Evolutionary conservation across 2,888 invertebrate species (phyloP).

Genomic region (Lithodes maja): DNA sequence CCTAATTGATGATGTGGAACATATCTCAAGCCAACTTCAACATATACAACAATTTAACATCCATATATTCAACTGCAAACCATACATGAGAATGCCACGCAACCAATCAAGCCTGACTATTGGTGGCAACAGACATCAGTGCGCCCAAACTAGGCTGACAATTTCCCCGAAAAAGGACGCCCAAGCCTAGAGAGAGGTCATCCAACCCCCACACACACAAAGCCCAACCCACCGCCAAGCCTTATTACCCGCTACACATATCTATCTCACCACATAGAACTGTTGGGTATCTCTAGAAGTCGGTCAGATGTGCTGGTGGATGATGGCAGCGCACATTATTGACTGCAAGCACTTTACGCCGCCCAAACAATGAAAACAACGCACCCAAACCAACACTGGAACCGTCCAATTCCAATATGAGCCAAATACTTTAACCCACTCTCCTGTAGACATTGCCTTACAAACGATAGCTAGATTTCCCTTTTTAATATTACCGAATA

Average conservation of each 20-base stretch:
- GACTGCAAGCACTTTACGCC: neutral
- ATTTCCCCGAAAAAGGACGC: neutral
- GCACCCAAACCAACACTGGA: neutral
- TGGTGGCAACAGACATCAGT: too few species aligned
- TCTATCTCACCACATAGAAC: neutral
- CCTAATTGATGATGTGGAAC: too few species aligned
- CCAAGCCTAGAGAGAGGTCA: neutral
- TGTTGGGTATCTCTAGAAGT: neutral
- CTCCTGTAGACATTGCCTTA: too few species aligned
- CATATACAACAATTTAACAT: too few species aligned
- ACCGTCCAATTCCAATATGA: neutral
- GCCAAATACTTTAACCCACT: too few species aligned
- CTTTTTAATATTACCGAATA: too few species aligned
- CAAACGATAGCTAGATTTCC: too few species aligned
- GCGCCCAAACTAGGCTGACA: neutral
- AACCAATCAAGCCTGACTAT: too few species aligned
- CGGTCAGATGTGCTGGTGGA: neutral
- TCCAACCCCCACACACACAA: neutral
- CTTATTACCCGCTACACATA: neutral
- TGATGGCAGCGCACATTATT: neutral
- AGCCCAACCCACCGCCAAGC: neutral
- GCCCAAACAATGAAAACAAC: neutral
- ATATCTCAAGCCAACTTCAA: too few species aligned
- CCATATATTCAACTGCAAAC: too few species aligned
- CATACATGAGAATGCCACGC: too few species aligned